Base-by-base conservation (phyloP, 2,888 invertebrate genomes). In the Oeneis ivallda region DNA sequence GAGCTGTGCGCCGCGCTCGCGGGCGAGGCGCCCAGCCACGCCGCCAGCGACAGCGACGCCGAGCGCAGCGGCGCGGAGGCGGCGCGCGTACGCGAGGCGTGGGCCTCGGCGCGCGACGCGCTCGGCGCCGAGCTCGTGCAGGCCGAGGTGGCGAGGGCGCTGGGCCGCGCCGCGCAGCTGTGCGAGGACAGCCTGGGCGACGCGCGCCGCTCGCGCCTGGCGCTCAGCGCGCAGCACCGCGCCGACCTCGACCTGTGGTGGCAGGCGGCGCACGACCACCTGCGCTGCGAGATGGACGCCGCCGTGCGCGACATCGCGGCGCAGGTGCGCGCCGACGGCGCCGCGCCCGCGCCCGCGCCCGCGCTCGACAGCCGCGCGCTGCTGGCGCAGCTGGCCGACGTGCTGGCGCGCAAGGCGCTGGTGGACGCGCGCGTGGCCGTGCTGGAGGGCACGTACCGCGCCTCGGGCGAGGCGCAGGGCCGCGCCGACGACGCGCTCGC, bases 361-460 rank as follows among this genome's bases (percentile, higher is more conserved):
- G 49, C 76, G 76, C 71, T 75, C 69, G 81, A 77, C 75, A 75
- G 78, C 70, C 80, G 81, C 73, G 77, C 75, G 64, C 72, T 75
- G 53, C 74, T 96, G 65, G 89, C 92, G 52, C 95, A 95, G 79
- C 95, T 95, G 76, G 94, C 95, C 13, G 95, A 95, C 77, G 93
- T 95, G 63, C 90, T 95, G 57, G 95, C 95, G 39, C 95, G 95
- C 74, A 95, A 95, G 81, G 95, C 95, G 49, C 86, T 96, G 66
- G 94, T 96, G 63, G 96, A 96, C 85, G 95, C 96, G 63, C 93
- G 96, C 75, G 94, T 96, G 74, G 93, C 93, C 58, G 94, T 96
- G 59, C 89, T 96, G 57, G 93, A 93, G 73, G 94, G 94, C 66
- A 93, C 93, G 61, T 90, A 92, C 75, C 83, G 85, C 70, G 90